Evolutionary conservation across 2,888 invertebrate species (phyloP).

Genomic region (Protophormia terraenovae): DNA sequence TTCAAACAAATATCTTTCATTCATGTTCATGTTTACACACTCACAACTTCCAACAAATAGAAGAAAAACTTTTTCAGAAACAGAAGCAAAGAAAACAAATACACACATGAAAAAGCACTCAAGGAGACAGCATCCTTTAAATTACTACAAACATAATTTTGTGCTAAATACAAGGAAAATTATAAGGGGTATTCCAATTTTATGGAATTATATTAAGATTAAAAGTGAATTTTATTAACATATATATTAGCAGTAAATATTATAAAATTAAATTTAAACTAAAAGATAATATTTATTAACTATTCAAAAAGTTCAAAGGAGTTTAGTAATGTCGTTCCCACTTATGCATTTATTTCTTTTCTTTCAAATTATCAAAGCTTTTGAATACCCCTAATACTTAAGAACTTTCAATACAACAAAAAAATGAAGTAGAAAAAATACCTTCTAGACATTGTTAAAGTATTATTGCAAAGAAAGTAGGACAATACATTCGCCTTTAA

Average conservation of each 20-base stretch:
- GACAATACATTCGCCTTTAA: background rate
- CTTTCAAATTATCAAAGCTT: background rate
- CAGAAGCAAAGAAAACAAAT: background rate
- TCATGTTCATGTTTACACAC: background rate
- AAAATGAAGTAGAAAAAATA: background rate
- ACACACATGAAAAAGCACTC: constrained; percentile 13
- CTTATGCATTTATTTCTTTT: no score
- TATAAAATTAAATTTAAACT: no score
- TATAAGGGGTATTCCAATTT: background rate
- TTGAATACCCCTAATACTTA: background rate
- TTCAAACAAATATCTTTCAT: background rate
- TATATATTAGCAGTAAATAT: no score
- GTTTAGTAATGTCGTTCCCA: no score
- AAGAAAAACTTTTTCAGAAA: background rate
- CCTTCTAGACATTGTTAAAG: constrained; percentile 15
- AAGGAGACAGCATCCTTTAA: background rate
- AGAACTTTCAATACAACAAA: background rate
- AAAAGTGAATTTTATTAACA: no score
- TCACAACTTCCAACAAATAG: constrained; percentile 31
- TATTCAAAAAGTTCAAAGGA: no score
- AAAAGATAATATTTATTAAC: no score
- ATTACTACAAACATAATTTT: background rate
- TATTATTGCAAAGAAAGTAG: background rate
- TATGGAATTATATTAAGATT: no score
- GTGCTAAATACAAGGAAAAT: background rate